Percentiles rank a stretch among this genome's conserved stretches.
These are phyloP conservation scores for Phylloscopus whistleri DNA, from an alignment of 2,113 vertebrate species.

Conservation along the genomic window DNA sequence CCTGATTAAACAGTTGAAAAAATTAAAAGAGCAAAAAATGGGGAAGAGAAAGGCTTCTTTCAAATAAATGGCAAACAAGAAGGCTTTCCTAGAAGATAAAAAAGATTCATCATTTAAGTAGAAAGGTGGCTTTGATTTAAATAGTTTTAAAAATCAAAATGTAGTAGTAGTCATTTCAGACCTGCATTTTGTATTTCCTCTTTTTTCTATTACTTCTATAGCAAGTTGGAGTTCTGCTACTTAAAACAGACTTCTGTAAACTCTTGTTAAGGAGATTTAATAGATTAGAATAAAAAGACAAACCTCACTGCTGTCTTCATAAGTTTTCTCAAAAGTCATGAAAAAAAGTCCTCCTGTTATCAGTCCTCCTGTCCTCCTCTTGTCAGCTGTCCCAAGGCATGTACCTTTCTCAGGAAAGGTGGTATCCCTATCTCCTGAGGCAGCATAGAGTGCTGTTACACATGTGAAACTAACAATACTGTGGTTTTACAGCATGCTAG, in stretches of 20 bases:
- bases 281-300: background rate
- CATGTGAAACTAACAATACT: background rate
- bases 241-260: background rate
- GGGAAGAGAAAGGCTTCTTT: background rate
- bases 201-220: background rate
- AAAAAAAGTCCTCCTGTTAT: background rate
- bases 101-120: background rate
- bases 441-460: background rate
- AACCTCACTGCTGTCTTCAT: background rate
- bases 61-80: background rate
- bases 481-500: background rate
- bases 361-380: too few relatives aligned
- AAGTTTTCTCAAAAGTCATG: background rate
- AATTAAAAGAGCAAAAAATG: background rate
- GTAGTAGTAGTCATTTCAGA: background rate
- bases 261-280: background rate
- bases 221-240: background rate
- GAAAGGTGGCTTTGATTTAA: background rate
- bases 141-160: background rate
- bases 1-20: background rate
- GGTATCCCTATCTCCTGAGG: background rate
- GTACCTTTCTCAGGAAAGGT: background rate
- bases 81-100: background rate
- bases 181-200: background rate
- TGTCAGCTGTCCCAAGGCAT: background rate